A percentile compares a stretch with the other conserved stretches of the same genome.
These are phyloP conservation scores for Seriola rivoliana DNA, from an alignment of 2,113 vertebrate species.

Conservation along the genomic window DNA sequence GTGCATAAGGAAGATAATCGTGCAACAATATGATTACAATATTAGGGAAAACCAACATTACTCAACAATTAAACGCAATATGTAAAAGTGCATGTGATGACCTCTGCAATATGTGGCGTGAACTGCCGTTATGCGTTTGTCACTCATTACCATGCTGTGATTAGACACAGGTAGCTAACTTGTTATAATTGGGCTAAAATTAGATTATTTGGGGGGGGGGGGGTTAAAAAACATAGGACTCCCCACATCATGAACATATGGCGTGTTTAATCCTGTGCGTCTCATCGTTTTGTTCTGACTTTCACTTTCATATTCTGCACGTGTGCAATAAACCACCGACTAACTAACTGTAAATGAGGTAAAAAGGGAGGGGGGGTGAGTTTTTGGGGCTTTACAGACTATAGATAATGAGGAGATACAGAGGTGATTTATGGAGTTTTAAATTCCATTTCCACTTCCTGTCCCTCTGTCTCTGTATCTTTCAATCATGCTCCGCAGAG, in stretches of 20 bases:
- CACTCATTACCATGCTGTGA: neutral
- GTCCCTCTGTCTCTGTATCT: constrained; percentile 41
- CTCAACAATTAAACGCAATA: neutral
- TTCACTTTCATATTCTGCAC: neutral
- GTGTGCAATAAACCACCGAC: too few relatives aligned
- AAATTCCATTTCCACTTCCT: constrained; percentile 44
- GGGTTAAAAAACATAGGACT: neutral
- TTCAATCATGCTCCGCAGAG: constrained; percentile 60
- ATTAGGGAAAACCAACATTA: neutral
- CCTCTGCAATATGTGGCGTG: neutral
- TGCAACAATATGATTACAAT: neutral
- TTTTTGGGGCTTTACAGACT: too few relatives aligned
- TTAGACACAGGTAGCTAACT: constrained; percentile 4
- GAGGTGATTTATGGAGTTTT: constrained; percentile 48
- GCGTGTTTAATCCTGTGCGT: neutral
- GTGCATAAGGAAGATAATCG: neutral
- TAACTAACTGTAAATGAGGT: neutral
- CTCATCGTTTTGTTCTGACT: neutral
- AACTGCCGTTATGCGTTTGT: too few relatives aligned
- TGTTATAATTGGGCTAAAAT: neutral
- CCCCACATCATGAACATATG: neutral
- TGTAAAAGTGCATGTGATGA: neutral
- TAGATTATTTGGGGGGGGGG: neutral
- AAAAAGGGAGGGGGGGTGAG: neutral
- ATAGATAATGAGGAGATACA: constrained; percentile 27